A percentile compares a stretch with the other conserved stretches of the same genome.
Conservation (phyloP, 2,888 invertebrate genomes). For the Pachliopta kotzebuea region DNA sequence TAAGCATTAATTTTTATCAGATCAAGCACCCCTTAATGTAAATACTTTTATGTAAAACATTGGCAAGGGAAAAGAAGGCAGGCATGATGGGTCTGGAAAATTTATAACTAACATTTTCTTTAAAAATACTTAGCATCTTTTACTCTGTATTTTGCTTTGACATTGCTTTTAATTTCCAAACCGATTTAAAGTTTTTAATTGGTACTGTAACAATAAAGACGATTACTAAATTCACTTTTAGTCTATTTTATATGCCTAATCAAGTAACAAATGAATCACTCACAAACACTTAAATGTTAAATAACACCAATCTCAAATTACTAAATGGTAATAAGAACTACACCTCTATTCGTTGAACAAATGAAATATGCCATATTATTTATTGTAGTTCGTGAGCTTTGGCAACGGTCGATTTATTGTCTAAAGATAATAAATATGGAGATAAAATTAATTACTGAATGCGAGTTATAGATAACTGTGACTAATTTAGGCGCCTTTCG, state of each 20-base stretch:
- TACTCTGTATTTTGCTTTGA: too few relatives aligned
- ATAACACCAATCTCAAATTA: slow-evolving; percentile 1
- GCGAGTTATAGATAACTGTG: slow-evolving; percentile 26
- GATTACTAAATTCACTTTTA: not conserved
- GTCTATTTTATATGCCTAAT: not conserved
- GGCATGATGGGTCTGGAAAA: too few relatives aligned
- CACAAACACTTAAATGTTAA: slow-evolving; percentile 1
- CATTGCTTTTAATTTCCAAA: not conserved
- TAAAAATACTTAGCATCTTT: too few relatives aligned
- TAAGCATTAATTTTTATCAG: not conserved
- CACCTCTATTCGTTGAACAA: slow-evolving; percentile 15
- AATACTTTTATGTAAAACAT: too few relatives aligned
- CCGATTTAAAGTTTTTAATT: not conserved
- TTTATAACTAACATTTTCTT: too few relatives aligned
- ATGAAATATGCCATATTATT: slow-evolving; percentile 21
- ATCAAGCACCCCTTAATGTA: too few relatives aligned
- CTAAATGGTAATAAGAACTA: slow-evolving; percentile 1
- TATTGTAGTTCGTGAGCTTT: slow-evolving; percentile 23
- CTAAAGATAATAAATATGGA: slow-evolving; percentile 28
- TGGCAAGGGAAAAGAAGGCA: too few relatives aligned
- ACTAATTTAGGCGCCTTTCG: slow-evolving; percentile 28
- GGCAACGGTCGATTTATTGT: slow-evolving; percentile 27
- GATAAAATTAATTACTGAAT: slow-evolving; percentile 29
- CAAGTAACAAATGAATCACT: slow-evolving; percentile 1
- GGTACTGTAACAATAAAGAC: too few relatives aligned